Percentiles rank a stretch among this genome's conserved stretches.
phyloP scores from a whole-genome alignment of 92 coral and sea anemone species.

The Virgularia gustaviana region DNA sequence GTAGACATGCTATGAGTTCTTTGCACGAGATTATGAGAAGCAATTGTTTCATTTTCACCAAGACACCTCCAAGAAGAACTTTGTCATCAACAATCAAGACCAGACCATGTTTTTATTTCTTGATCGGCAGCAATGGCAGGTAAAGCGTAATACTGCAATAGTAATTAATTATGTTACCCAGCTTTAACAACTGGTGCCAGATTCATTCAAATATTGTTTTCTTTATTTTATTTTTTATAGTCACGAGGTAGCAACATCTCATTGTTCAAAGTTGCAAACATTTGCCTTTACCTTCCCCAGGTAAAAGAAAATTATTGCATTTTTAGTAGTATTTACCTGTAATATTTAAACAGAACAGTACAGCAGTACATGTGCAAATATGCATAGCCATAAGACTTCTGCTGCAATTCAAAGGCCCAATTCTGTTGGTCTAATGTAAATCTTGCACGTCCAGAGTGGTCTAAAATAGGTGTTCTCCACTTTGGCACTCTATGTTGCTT shows the following conservation, averaged over 20 bases:
- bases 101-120: conserved; percentile 22
- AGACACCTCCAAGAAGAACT: conserved; percentile 8
- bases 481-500: too few relatives aligned
- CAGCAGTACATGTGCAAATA: too few relatives aligned
- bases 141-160: not conserved
- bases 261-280: conserved; percentile 78
- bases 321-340: too few relatives aligned
- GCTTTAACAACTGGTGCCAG: not conserved
- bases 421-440: too few relatives aligned
- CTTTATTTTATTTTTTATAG: not conserved
- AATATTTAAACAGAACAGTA: too few relatives aligned
- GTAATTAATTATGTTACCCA: not conserved
- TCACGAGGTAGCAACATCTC: conserved; percentile 8
- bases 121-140: conserved; percentile 28
- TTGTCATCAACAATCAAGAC: conserved; percentile 18
- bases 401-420: too few relatives aligned
- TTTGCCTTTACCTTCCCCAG: conserved; percentile 87
- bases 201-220: not conserved
- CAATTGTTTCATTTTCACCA: conserved; percentile 59
- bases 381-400: too few relatives aligned
- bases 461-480: too few relatives aligned
- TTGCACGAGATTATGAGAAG: conserved; percentile 72
- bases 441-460: too few relatives aligned
- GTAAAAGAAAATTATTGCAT: conserved; percentile 51
- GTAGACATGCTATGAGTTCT: conserved; percentile 74